A percentile compares a stretch with the other conserved stretches of the same genome.
Conservation (phyloP, 2,888 invertebrate genomes). For the Urechis unicinctus region DNA sequence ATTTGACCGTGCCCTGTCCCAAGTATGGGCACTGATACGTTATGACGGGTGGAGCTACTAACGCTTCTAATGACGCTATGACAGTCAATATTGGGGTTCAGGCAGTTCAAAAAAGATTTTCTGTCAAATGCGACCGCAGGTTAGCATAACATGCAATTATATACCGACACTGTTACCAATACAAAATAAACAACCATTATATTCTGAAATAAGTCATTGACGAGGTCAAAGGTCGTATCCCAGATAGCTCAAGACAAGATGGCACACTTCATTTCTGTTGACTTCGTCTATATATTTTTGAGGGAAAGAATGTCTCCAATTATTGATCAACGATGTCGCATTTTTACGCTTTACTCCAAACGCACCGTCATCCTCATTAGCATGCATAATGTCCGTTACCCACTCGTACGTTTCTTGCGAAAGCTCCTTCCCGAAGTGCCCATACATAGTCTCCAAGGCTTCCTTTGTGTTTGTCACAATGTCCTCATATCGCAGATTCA, state of each 20-base stretch:
- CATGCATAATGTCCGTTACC: background rate
- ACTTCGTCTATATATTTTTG: background rate
- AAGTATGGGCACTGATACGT: too few relatives aligned
- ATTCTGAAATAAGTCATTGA: too few relatives aligned
- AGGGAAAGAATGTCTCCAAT: background rate
- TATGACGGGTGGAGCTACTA: too few relatives aligned
- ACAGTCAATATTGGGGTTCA: too few relatives aligned
- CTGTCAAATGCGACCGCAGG: too few relatives aligned
- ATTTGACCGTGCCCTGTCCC: too few relatives aligned
- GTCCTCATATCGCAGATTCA: background rate
- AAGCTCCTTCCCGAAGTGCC: background rate
- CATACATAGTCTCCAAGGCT: background rate
- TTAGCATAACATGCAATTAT: too few relatives aligned
- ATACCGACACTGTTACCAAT: too few relatives aligned
- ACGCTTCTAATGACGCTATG: too few relatives aligned
- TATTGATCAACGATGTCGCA: background rate
- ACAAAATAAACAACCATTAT: too few relatives aligned
- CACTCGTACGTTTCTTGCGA: background rate
- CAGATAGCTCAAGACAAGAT: background rate
- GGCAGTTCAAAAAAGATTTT: too few relatives aligned
- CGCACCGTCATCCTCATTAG: background rate
- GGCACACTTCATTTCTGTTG: background rate
- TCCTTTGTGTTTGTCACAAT: background rate
- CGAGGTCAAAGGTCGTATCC: background rate
- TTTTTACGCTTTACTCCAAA: background rate